Base-by-base conservation (phyloP, 2,797 vertebrate species). In the Pteronotus mesoamericanus region DNA sequence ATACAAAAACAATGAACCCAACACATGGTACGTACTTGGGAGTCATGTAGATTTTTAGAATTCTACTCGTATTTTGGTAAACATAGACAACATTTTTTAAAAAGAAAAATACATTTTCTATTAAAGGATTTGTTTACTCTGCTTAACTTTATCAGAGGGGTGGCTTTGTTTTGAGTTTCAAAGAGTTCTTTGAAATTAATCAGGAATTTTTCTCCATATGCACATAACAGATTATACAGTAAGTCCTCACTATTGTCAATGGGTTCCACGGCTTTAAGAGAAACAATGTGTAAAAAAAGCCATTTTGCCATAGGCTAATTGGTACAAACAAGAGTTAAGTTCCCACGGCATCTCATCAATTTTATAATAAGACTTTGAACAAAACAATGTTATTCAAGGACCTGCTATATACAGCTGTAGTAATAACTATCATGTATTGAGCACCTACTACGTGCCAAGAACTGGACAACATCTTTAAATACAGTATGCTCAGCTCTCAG, bases 131-230 rank as follows among this genome's bases (percentile, higher is more conserved):
- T 88, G 34, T 92, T 91, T 84, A 71, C 94, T 80, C 59, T 80
- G 19, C 53, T 87, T 46, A 90, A 90, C 26, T 77, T 90, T 59
- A 86, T 86, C 18, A 78, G 37, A 74, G 11, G 34, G 59, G 86
- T 94, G 59, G 57, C 39, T 93, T 92, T 74, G 26, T 86, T 89
- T 59, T 88, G 37, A 68, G 44, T 80, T 93, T 89, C 94, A 82
- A 88, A 97, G 74, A 22, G 1, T 85, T 94, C 61, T 95, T 94
- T 90, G 44, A 91, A 88, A 89, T 19, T 72, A 66, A 53, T 51
- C 51, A n/a, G 42, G 22, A 32, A 64, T 80, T 26, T 39, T 55
- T 90, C 61, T 39, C 77, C 15, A 77, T 8, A 24, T 24, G 19
- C 34, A 7, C 8, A 22, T 61, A 5, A 7, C 10, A 29, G 61